These are phyloP conservation scores for Trematomus loennbergii DNA, from an alignment of 2,113 vertebrate genomes.

Conservation along the genomic window DNA sequence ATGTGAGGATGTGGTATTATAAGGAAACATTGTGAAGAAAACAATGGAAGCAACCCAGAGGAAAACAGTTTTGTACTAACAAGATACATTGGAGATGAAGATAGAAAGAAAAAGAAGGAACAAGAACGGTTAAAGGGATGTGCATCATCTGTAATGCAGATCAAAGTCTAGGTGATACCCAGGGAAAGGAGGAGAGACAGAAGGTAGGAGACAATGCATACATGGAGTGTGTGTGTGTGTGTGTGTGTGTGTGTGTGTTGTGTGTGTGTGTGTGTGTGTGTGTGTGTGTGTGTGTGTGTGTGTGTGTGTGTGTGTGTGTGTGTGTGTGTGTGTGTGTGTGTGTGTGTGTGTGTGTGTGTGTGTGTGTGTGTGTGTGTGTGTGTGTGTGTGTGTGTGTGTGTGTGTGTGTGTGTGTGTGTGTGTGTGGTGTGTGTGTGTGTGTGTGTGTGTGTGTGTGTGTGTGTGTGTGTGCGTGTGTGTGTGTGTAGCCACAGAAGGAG, in stretches of 20 bases:
- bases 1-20: not conserved
- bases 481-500: conserved; percentile 38
- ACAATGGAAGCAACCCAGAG: conserved; percentile 26
- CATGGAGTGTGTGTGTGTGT: no score
- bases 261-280: no score
- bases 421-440: no score
- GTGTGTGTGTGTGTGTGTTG: no score
- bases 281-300: no score
- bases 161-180: conserved; percentile 76
- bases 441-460: no score
- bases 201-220: conserved; percentile 51
- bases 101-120: conserved; percentile 45
- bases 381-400: no score
- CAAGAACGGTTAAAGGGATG: conserved; percentile 60
- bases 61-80: conserved; percentile 30
- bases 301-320: no score
- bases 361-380: no score
- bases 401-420: no score
- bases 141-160: conserved; percentile 70
- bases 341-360: no score
- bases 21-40: conserved; percentile 5
- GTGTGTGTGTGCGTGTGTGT: not conserved
- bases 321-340: no score
- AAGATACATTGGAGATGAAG: conserved; percentile 41
- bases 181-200: conserved; percentile 55